Evolutionary conservation across 2,888 invertebrate species (phyloP).

Genomic region (Nephrotoma appendiculata): DNA sequence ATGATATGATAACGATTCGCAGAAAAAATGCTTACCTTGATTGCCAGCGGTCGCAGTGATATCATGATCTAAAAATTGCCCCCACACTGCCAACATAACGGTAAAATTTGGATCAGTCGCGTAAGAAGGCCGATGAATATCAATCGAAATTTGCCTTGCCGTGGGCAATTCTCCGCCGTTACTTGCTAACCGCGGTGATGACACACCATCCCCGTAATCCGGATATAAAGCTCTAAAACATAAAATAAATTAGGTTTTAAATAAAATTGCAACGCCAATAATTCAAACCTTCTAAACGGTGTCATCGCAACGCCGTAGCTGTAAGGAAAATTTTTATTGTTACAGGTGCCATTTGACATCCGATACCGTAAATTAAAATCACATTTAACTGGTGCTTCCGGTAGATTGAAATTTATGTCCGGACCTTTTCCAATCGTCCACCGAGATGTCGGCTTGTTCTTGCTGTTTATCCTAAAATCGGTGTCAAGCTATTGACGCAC

Average conservation of each 20-base stretch:
- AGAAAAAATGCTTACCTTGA: slow-evolving; percentile 35
- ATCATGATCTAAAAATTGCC: slow-evolving; percentile 79
- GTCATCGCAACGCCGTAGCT: slow-evolving; percentile 55
- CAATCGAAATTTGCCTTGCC: slow-evolving; percentile 57
- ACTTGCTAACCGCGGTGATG: slow-evolving; percentile 43
- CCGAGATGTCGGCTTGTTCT: slow-evolving; percentile 12
- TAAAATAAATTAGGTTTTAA: neutral
- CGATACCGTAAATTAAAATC: slow-evolving; percentile 41
- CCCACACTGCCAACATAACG: slow-evolving; percentile 76
- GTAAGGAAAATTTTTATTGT: slow-evolving; percentile 48
- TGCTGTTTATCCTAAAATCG: slow-evolving; percentile 5
- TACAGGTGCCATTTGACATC: slow-evolving; percentile 59
- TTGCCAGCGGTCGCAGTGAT: slow-evolving; percentile 71
- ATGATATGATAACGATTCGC: neutral
- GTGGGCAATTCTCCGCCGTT: slow-evolving; percentile 43
- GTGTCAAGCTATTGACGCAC: slow-evolving; percentile 6
- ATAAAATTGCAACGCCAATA: neutral
- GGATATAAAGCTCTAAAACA: slow-evolving; percentile 42
- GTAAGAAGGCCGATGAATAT: slow-evolving; percentile 58
- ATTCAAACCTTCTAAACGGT: slow-evolving; percentile 46
- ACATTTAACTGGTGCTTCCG: slow-evolving; percentile 27
- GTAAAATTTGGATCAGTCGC: slow-evolving; percentile 61
- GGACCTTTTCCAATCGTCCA: slow-evolving; percentile 30
- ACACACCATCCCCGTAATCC: slow-evolving; percentile 61
- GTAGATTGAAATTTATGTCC: slow-evolving; percentile 20